A percentile compares a stretch with the other conserved stretches of the same genome.
Conservation (phyloP, 2,888 invertebrate species). For the Tinea pellionella region DNA sequence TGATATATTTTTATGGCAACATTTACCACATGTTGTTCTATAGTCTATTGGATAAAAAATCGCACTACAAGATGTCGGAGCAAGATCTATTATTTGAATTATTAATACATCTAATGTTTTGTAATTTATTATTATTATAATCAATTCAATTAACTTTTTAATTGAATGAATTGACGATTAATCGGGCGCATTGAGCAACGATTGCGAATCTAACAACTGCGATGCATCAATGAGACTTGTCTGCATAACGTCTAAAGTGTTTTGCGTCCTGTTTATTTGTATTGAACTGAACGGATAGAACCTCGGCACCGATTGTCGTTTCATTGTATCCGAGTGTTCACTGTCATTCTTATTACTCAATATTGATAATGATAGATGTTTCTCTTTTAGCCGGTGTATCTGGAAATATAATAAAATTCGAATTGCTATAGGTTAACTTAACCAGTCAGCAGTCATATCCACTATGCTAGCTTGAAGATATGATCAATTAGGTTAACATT, state of each 20-base stretch:
- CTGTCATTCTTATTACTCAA: slow-evolving; percentile 30
- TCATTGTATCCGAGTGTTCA: slow-evolving; percentile 19
- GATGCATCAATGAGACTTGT: slow-evolving; percentile 72
- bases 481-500: no score
- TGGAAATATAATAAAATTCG: slow-evolving; percentile 22
- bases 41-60: no score
- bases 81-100: no score
- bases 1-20: no score
- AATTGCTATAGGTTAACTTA: no score
- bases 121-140: background rate
- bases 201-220: slow-evolving; percentile 76
- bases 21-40: no score
- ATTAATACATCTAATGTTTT: no score
- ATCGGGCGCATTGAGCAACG: slow-evolving; percentile 76
- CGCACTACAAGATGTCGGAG: no score
- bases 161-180: no score
- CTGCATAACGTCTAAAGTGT: slow-evolving; percentile 53
- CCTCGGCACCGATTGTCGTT: slow-evolving; percentile 32
- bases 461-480: no score
- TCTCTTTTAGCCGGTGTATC: slow-evolving; percentile 50
- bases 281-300: slow-evolving; percentile 55
- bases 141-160: background rate
- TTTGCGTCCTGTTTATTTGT: slow-evolving; percentile 23
- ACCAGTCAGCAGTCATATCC: no score
- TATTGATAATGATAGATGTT: slow-evolving; percentile 42